Evolutionary conservation across 2,888 invertebrate genomes (phyloP).

Genomic region (Hetaerina titia): DNA sequence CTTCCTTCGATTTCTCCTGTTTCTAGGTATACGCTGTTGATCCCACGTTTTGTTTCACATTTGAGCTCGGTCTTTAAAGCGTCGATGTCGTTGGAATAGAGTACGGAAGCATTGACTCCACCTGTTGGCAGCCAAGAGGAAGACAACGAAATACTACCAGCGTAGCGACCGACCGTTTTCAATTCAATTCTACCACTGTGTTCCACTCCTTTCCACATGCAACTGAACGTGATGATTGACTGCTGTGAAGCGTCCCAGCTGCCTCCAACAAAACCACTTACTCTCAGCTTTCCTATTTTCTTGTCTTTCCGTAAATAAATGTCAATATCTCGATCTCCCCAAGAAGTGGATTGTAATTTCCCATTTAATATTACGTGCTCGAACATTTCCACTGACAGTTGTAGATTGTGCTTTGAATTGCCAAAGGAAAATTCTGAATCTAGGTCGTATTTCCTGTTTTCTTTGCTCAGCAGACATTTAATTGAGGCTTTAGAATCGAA

Average conservation of each 20-base stretch:
- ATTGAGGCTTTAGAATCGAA: neutral
- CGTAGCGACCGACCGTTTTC: slow-evolving; percentile 6
- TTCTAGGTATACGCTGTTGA: slow-evolving; percentile 1
- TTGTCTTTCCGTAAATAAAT: slow-evolving; percentile 42
- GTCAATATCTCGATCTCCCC: slow-evolving; percentile 30
- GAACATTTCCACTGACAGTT: neutral
- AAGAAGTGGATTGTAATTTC: neutral
- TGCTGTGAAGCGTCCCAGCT: slow-evolving; percentile 38
- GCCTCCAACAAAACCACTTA: slow-evolving; percentile 12
- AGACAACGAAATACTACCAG: neutral
- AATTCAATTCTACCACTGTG: slow-evolving; percentile 34
- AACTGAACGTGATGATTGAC: neutral
- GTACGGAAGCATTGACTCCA: slow-evolving; percentile 31
- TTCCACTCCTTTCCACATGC: slow-evolving; percentile 11
- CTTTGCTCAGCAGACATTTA: neutral
- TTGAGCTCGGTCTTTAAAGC: slow-evolving; percentile 35
- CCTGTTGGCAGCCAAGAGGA: slow-evolving; percentile 49
- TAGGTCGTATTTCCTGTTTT: neutral
- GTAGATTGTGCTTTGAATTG: neutral
- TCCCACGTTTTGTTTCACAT: slow-evolving; percentile 45
- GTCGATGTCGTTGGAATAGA: slow-evolving; percentile 26
- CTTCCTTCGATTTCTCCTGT: neutral
- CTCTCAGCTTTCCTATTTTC: slow-evolving; percentile 32
- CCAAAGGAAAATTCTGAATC: neutral
- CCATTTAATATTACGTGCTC: neutral